Base-by-base conservation (phyloP, 2,888 invertebrate species). In the Microplitis manilae region DNA sequence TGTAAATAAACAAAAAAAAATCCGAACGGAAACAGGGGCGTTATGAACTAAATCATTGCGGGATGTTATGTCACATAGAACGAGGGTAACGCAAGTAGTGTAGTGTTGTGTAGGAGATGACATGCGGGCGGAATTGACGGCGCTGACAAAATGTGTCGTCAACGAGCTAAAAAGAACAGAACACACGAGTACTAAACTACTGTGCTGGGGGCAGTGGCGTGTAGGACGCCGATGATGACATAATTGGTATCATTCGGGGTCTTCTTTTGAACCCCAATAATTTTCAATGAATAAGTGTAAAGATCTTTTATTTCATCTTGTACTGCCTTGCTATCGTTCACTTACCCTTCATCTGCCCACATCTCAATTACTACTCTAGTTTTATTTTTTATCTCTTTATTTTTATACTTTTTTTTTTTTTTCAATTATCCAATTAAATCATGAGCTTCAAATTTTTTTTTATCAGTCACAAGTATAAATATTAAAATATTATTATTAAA, bases 161-260 rank as follows among this genome's bases (percentile, higher is more conserved):
- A 74, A 77, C 81, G 73, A 73, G 77, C 75, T 75, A 38, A 61
- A 74, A 60, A 73, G 80, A 61, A 70, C 39, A 76, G 65, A 40
- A 30, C 30, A 30, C 30, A 50, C 50, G 50, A 50, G 50, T 50
- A 13, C 9, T 50, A 41, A 41, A 41, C 41, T 41, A 41, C 41
- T 9, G 41, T 41, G 13, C 50, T 50, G 50, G 73, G 70, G 76
- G 77, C 74, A 70, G 75, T 68, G 71, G 67, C 64, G 50, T 70
- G 30, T 30, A 30, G 30, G 30, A 75, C 75, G 76, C 73, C 81
- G 82, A 83, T 87, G 87, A 87, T 87, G 87, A 86, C 87, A 87
- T 87, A 87, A 87, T 87, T 87, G 87, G 85, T 87, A 87, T 87
- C 87, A 87, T 86, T 86, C 85, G 84, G 80, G 81, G 83, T 85